Evolutionary conservation across 2,797 vertebrate species (phyloP).

Genomic region (Acomys russatus): DNA sequence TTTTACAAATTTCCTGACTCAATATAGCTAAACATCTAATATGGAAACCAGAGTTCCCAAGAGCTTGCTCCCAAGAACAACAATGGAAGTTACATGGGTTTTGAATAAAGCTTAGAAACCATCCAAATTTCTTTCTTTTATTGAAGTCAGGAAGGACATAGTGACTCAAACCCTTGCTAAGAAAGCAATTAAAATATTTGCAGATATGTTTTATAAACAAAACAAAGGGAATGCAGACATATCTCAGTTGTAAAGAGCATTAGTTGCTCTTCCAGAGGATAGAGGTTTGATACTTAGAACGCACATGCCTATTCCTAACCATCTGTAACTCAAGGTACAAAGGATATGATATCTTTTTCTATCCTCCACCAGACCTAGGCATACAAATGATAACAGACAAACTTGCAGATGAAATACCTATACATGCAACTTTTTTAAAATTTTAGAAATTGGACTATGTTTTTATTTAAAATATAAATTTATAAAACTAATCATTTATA

Average conservation of each 20-base stretch:
- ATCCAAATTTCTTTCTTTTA: neutral
- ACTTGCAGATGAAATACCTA: neutral
- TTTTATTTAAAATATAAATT: neutral
- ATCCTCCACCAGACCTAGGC: too few relatives aligned
- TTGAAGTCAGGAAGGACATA: neutral
- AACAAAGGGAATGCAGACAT: neutral
- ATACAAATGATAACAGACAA: neutral
- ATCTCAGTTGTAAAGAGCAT: too few relatives aligned
- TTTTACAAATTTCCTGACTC: neutral
- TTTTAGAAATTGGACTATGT: neutral
- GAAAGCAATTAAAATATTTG: neutral
- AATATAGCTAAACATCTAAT: neutral
- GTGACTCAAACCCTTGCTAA: neutral
- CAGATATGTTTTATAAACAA: neutral
- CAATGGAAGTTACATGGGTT: neutral
- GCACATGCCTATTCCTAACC: neutral
- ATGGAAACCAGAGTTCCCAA: fast-evolving
- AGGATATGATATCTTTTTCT: neutral
- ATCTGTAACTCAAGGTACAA: neutral
- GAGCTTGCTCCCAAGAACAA: neutral
- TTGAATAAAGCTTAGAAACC: neutral
- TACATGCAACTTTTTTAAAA: too few relatives aligned
- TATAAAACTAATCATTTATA: neutral
- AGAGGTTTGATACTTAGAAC: neutral
- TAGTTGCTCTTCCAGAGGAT: neutral